Base-by-base conservation (phyloP, 2,113 vertebrate genomes). In the Agelaius tricolor region DNA sequence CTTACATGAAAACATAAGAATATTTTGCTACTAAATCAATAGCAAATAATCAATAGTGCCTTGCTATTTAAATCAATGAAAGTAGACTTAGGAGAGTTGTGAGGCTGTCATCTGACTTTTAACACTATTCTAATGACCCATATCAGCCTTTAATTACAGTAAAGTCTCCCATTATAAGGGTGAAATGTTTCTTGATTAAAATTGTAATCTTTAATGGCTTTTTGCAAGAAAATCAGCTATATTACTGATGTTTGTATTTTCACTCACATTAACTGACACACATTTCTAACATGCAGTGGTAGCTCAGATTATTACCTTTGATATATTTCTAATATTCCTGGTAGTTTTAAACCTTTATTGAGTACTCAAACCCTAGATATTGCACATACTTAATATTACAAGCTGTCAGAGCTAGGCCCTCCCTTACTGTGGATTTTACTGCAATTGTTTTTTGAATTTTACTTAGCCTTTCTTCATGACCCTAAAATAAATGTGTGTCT, bases 61-160 rank as follows among this genome's bases (percentile, higher is more conserved):
- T 83, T 95, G 65, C 65, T 79, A 91, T 90, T 90, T 95, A 84
- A 95, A 96, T 96, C 89, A 95, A 85, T 94, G 90, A 75, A 97
- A 93, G 86, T 28, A 93, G 92, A 89, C 61, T 96, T 94, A 92
- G 85, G 88, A 96, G 95, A 96, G 65, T 88, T 96, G 84, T 74
- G 78, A 89, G 66, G 41, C 61, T 96, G 90, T 96, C 93, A 91
- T 83, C 54, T 65, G 93, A 96, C 62, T 94, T 94, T 96, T 93
- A 97, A 95, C 84, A 93, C 90, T 89, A 76, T 92, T 93, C 95
- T 94, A 95, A 96, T 95, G 91, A 96, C 95, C 93, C 67, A 86
- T 18, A 71, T 86, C 79, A 95, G 79, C 81, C 69, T 87, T 95
- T 97, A 95, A 97, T 97, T 95, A 96, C 97, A 96, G 90, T 93